These are phyloP conservation scores for Brachylomia viminalis DNA, from an alignment of 2,888 invertebrate genomes.

Conservation along the genomic window DNA sequence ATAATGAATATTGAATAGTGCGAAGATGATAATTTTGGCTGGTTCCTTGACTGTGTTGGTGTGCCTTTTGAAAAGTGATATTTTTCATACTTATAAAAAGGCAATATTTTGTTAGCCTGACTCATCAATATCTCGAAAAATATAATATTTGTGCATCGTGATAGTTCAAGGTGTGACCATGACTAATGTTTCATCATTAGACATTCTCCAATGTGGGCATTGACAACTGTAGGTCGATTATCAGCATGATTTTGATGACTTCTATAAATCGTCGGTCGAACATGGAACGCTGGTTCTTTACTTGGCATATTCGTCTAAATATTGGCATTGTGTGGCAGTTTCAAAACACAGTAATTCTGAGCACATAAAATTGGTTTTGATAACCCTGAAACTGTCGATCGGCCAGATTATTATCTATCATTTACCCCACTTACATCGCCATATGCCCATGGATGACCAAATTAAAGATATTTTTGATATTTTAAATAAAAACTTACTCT, in stretches of 20 bases:
- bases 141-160: slow-evolving; percentile 56
- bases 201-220: slow-evolving; percentile 51
- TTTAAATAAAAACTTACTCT: too few relatives aligned
- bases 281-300: neutral
- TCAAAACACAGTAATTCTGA: neutral
- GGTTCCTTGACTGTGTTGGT: neutral
- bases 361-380: neutral
- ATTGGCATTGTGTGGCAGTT: neutral
- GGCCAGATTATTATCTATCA: too few relatives aligned
- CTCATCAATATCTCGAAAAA: slow-evolving; percentile 21
- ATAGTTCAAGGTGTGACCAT: slow-evolving; percentile 63
- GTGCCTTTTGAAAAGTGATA: neutral
- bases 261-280: slow-evolving; percentile 11
- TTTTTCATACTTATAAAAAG: neutral
- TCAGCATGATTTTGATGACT: slow-evolving; percentile 27
- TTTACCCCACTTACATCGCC: too few relatives aligned
- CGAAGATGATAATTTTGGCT: neutral
- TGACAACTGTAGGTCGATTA: slow-evolving; percentile 60
- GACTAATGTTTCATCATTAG: slow-evolving; percentile 48
- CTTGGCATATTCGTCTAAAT: slow-evolving; percentile 4
- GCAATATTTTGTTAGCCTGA: slow-evolving; percentile 30
- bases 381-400: too few relatives aligned
- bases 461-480: too few relatives aligned
- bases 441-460: too few relatives aligned
- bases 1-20: too few relatives aligned